Base-by-base conservation (phyloP, 1,140 invertebrate genomes). In the Antheraea mylitta region DNA sequence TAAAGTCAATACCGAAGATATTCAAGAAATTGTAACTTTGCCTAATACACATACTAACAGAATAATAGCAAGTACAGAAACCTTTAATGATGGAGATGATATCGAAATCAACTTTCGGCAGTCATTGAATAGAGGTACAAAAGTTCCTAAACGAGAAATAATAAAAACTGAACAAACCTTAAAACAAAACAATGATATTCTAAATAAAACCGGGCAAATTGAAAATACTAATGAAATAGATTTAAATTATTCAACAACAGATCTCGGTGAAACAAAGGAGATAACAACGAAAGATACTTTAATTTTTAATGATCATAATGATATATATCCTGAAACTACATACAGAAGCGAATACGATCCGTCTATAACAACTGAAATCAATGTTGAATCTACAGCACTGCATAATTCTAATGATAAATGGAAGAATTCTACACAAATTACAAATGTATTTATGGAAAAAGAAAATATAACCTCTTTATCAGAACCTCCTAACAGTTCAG, bases 341-440 rank as follows among this genome's bases (percentile, higher is more conserved):
- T 7, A 3, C 7, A 42, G 8, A 11, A 42, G 8, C 7, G 38
- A 42, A 42, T 42, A 4, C 38, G 71, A 78, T 60, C 69, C 71
- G 64, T 64, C 82, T 58, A 72, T 87, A 9, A 87, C 80, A 68
- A 75, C 62, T 19, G 7, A 63, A 22, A 63, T 68, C 16, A 53
- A 53, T 4, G 61, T 77, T 66, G 38, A 68, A 42, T 64, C 69
- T 61, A 76, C 79, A 11, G 65, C 77, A 8, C 69, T 78, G 18
- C 79, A 80, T 18, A 63, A 68, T 63, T 58, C n/a, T 19, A 74
- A 87, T 38, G 69, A 81, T 22, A 74, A 67, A 66, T 86, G 79
- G 79, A 70, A 79, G 69, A 82, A 81, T 58, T 86, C 87, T 67
- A 78, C 64, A 18, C 45, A 53, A 53, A 53, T 53, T 53, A 53